Percentiles rank a stretch among this genome's conserved stretches.
Conservation (phyloP, 2,797 vertebrate species). For the Synanceia verrucosa region DNA sequence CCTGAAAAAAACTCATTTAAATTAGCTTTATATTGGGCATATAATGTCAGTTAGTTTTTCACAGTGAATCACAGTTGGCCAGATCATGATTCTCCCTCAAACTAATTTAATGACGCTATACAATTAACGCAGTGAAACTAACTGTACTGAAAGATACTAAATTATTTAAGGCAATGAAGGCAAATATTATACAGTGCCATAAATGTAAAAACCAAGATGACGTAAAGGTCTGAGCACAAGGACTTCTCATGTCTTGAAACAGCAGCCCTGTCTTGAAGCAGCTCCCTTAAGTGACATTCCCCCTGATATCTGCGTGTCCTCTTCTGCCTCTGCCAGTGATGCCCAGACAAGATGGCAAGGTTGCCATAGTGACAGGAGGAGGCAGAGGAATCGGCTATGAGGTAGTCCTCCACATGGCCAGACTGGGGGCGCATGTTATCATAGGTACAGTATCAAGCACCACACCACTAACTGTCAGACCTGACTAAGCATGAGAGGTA, state of each 20-base stretch:
- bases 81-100: neutral
- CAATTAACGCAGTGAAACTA: neutral
- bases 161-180: neutral
- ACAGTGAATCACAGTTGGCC: neutral
- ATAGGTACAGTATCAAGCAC: constrained; percentile 85
- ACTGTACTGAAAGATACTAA: no score
- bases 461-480: constrained; percentile 27
- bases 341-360: constrained; percentile 86
- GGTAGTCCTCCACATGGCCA: constrained; percentile 85
- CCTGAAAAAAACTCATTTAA: neutral
- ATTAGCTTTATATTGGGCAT: no score
- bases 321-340: constrained; percentile 82
- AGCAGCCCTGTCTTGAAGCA: constrained; percentile 11
- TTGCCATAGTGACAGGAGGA: constrained; percentile 93
- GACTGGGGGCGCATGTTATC: constrained; percentile 88
- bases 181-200: neutral
- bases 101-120: neutral
- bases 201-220: neutral
- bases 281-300: constrained; percentile 55
- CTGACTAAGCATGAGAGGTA: neutral
- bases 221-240: neutral
- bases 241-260: constrained; percentile 19
- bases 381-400: constrained; percentile 89
- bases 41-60: neutral
- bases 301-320: constrained; percentile 69